A percentile compares a stretch with the other conserved stretches of the same genome.
These are phyloP conservation scores for Prinia subflava DNA, from an alignment of 2,113 vertebrate genomes.

Conservation along the genomic window DNA sequence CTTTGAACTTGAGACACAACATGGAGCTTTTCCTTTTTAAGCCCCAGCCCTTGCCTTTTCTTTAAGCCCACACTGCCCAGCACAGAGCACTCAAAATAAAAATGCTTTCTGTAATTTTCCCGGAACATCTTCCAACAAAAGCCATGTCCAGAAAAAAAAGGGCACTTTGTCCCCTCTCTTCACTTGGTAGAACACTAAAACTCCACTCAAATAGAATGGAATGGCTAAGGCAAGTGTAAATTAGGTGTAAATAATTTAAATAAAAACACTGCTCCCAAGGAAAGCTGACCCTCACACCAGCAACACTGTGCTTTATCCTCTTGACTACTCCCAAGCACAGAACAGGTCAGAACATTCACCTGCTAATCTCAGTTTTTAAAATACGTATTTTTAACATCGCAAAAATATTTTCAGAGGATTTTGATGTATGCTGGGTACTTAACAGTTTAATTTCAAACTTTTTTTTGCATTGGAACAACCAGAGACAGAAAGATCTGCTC, in stretches of 20 bases:
- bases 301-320: not conserved
- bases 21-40: not conserved
- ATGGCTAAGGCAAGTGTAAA: not conserved
- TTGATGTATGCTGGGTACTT: not conserved
- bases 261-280: not conserved
- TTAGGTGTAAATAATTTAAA: not conserved
- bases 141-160: not conserved
- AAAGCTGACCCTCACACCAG: not conserved
- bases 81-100: not conserved
- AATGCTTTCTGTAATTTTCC: not conserved
- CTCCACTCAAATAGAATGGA: not conserved
- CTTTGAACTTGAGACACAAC: not conserved
- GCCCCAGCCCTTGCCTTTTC: not conserved
- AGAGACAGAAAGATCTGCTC: not conserved
- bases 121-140: not conserved
- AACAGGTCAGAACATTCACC: not conserved
- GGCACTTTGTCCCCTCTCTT: not conserved
- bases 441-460: not conserved
- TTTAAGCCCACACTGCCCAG: not conserved
- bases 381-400: accelerated
- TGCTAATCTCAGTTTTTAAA: not conserved
- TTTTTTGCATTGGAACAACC: not conserved
- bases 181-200: not conserved
- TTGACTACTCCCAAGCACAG: not conserved
- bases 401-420: not conserved